Evolutionary conservation across 2,113 vertebrate genomes (phyloP).

Genomic region (Phasianus colchicus): DNA sequence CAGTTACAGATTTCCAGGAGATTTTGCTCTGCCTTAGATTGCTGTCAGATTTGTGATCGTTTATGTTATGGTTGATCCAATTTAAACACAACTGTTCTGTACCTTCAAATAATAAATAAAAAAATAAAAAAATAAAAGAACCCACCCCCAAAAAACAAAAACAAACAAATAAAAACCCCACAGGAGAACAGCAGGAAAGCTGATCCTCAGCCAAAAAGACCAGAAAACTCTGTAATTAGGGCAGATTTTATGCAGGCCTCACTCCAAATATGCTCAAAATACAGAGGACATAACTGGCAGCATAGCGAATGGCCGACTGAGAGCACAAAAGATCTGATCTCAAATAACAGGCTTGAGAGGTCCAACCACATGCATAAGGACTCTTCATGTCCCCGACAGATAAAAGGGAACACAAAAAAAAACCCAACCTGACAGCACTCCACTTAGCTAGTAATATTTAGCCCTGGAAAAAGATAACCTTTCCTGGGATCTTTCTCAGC

Average conservation of each 20-base stretch:
- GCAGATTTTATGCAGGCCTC: slow-evolving; percentile 40
- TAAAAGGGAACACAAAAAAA: not conserved
- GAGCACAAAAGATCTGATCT: not conserved
- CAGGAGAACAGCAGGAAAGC: not conserved
- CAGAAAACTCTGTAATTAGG: slow-evolving; percentile 39
- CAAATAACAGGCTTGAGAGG: not conserved
- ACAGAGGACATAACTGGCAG: not conserved
- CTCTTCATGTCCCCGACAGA: not conserved
- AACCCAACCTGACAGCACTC: not conserved
- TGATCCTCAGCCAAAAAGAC: not conserved
- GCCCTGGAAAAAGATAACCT: not conserved
- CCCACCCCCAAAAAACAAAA: not conserved
- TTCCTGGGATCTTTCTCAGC: not conserved
- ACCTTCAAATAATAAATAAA: not conserved
- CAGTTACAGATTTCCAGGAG: not conserved
- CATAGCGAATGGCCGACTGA: not conserved
- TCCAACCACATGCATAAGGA: not conserved
- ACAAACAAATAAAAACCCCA: not conserved
- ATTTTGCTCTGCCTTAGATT: not conserved
- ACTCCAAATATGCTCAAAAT: slow-evolving; percentile 17
- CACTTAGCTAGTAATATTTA: not conserved
- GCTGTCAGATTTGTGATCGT: not conserved
- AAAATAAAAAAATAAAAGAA: not conserved
- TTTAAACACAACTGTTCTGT: slow-evolving; percentile 23
- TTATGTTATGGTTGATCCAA: slow-evolving; percentile 24